A percentile compares a stretch with the other conserved stretches of the same genome.
These are phyloP conservation scores for Criorhina ranunculi DNA, from an alignment of 2,888 invertebrate genomes.

Conservation along the genomic window DNA sequence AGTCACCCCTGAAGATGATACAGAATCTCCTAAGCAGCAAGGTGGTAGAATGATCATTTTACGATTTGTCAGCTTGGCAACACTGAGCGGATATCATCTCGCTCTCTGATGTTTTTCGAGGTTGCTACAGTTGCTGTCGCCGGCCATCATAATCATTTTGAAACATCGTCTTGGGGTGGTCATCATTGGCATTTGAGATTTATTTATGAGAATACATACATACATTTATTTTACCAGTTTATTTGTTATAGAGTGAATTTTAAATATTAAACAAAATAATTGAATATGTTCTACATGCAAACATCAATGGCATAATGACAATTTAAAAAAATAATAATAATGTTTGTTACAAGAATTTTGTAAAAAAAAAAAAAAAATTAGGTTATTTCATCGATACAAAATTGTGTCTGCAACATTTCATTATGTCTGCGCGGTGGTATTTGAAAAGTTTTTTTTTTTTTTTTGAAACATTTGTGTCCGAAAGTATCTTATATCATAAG, in stretches of 20 bases:
- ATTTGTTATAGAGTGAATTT: background rate
- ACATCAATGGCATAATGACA: too few relatives aligned
- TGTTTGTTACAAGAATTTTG: too few relatives aligned
- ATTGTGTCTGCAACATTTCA: background rate
- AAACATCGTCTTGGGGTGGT: constrained; percentile 49
- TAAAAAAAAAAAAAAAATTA: too few relatives aligned
- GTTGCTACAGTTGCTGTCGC: constrained; percentile 54
- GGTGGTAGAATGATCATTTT: constrained; percentile 77
- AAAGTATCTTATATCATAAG: constrained; percentile 34
- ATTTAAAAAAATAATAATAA: too few relatives aligned
- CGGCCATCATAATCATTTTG: constrained; percentile 60
- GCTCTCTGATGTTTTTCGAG: constrained; percentile 53
- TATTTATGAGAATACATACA: constrained; percentile 18
- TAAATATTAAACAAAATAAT: background rate
- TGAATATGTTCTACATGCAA: background rate
- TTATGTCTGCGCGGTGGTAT: background rate
- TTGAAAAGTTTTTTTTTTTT: background rate
- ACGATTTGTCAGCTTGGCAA: constrained; percentile 73
- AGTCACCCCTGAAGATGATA: constrained; percentile 80
- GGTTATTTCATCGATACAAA: background rate
- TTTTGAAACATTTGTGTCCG: background rate
- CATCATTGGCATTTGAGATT: constrained; percentile 50
- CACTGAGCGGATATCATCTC: constrained; percentile 70
- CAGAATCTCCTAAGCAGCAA: constrained; percentile 68
- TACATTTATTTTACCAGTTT: background rate